phyloP scores from a whole-genome alignment of 1,140 invertebrate genomes.

The Drosophila dunni region DNA sequence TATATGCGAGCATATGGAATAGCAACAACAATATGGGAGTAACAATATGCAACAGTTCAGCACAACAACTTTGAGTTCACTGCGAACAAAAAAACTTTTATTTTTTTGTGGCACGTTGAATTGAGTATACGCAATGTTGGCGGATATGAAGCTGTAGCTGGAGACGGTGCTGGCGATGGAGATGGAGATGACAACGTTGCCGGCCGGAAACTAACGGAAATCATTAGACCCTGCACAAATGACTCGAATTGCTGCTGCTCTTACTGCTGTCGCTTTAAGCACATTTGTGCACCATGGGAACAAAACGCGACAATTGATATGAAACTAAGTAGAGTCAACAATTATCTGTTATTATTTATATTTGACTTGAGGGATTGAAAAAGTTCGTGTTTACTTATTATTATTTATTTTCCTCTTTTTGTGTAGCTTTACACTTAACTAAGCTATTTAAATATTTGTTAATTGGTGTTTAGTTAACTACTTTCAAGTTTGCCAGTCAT shows the following conservation, averaged over 20 bases:
- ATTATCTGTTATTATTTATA: not conserved
- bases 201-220: constrained; percentile 79
- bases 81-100: constrained; percentile 50
- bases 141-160: constrained; percentile 18
- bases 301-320: not conserved
- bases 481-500: too few relatives aligned
- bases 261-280: constrained; percentile 57
- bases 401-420: too few relatives aligned
- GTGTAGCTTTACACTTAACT: too few relatives aligned
- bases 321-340: not conserved
- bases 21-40: constrained; percentile 37
- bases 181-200: constrained; percentile 48
- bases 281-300: constrained; percentile 38
- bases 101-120: constrained; percentile 18
- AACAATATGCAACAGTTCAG: constrained; percentile 17
- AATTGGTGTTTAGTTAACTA: too few relatives aligned
- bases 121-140: constrained; percentile 48
- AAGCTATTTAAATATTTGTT: too few relatives aligned
- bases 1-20: constrained; percentile 6
- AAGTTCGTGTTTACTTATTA: too few relatives aligned
- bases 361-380: too few relatives aligned
- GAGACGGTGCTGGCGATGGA: constrained; percentile 33
- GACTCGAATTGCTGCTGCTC: constrained; percentile 68
- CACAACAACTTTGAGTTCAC: constrained; percentile 42
- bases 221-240: constrained; percentile 81